Evolutionary conservation across 2,113 vertebrate genomes (phyloP).

Genomic region (Piaya cayana): DNA sequence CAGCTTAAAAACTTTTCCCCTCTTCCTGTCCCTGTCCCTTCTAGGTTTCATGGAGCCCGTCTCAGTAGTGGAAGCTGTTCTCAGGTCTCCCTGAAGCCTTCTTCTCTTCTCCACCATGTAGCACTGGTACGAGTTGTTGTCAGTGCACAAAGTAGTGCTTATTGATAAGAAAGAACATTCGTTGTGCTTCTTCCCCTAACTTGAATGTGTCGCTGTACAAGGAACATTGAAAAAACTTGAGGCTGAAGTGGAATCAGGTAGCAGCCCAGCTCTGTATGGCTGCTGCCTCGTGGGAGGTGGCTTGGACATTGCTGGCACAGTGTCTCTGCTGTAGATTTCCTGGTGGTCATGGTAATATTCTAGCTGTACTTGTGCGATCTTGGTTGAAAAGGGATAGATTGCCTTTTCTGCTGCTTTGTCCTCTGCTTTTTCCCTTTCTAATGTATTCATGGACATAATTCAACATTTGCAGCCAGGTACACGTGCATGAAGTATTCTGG

Average conservation of each 20-base stretch:
- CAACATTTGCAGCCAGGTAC: background rate
- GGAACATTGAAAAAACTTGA: background rate
- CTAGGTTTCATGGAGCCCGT: too few relatives aligned
- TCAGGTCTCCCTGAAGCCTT: too few relatives aligned
- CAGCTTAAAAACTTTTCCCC: too few relatives aligned
- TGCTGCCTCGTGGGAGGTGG: background rate
- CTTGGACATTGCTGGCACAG: too few relatives aligned
- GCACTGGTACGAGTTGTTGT: background rate
- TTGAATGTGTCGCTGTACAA: background rate
- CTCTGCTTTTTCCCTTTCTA: background rate
- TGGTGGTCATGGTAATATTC: background rate
- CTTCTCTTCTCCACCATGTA: too few relatives aligned
- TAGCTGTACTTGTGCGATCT: background rate
- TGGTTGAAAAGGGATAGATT: background rate
- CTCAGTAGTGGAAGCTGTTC: too few relatives aligned
- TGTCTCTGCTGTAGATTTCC: background rate
- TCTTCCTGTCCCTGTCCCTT: too few relatives aligned
- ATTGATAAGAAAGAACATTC: background rate
- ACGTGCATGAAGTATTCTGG: background rate
- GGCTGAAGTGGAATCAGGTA: background rate
- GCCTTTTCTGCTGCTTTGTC: background rate
- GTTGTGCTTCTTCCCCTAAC: background rate
- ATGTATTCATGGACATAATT: background rate
- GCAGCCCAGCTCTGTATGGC: rapidly evolving
- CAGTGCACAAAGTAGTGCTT: background rate